A percentile compares a stretch with the other conserved stretches of the same genome.
Conservation (phyloP, 2,113 vertebrate genomes). For the Alces alces region DNA sequence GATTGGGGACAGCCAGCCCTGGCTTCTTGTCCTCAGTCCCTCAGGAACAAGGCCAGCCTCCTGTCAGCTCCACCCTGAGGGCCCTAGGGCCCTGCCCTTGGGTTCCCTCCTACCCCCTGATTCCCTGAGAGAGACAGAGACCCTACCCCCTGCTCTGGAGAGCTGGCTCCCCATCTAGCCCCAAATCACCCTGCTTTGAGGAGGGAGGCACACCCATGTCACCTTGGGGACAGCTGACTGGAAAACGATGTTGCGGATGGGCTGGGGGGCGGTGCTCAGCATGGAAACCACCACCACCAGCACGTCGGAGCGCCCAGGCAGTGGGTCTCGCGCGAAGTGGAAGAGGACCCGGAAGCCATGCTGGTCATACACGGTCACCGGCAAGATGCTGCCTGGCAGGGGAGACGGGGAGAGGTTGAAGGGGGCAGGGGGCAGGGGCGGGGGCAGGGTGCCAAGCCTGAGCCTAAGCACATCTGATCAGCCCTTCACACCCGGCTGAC, state of each 20-base stretch:
- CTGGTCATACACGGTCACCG: conserved; percentile 95
- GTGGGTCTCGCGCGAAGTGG: conserved; percentile 92
- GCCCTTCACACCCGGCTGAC: background rate
- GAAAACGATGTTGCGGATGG: conserved; percentile 93
- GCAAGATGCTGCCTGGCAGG: conserved; percentile 90
- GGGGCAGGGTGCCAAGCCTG: background rate
- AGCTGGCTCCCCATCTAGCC: background rate
- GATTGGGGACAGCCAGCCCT: background rate
- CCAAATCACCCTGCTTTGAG: background rate
- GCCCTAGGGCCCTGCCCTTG: background rate
- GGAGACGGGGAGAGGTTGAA: background rate
- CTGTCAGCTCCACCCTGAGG: background rate
- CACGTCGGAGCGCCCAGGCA: conserved; percentile 88
- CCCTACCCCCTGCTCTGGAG: background rate
- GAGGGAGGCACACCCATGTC: background rate
- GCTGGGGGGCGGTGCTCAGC: conserved; percentile 92
- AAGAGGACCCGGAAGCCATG: conserved; percentile 94
- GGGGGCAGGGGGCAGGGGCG: accelerated
- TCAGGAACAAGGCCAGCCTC: background rate
- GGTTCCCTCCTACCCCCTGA: background rate
- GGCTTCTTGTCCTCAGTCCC: background rate
- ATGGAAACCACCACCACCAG: conserved; percentile 98
- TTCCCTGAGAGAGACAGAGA: background rate
- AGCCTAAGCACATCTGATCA: accelerated
- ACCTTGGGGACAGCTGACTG: conserved; percentile 98